Conservation (phyloP, 2,113 vertebrate species). For the Pavo muticus region DNA sequence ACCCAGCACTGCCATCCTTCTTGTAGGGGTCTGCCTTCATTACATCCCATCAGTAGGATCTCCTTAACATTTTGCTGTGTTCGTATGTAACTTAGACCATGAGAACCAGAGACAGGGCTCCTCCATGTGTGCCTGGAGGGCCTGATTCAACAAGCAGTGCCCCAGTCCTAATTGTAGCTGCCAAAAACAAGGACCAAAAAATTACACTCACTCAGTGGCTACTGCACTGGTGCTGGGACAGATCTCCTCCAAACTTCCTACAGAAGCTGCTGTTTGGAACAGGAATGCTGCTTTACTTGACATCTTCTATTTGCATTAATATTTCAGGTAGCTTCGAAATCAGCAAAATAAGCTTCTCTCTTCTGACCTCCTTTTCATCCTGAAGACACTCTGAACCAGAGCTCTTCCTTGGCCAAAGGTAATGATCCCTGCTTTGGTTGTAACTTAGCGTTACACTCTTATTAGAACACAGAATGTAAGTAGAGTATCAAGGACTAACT, state of each 20-base stretch:
- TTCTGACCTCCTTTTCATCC: not conserved
- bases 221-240: not conserved
- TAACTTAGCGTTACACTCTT: not conserved
- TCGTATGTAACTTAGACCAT: not conserved
- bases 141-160: accelerated
- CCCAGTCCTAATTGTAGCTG: not conserved
- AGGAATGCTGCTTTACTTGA: not conserved
- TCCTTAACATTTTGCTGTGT: not conserved
- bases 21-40: accelerated
- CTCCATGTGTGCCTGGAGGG: not conserved
- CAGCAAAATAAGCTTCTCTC: not conserved
- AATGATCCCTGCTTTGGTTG: not conserved
- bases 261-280: not conserved
- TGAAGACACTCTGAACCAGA: not conserved
- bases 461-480: not conserved
- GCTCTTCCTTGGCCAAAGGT: not conserved
- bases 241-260: not conserved
- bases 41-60: not conserved
- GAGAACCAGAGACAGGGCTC: not conserved
- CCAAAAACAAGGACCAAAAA: not conserved
- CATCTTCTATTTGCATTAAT: not conserved
- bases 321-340: not conserved
- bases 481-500: not conserved
- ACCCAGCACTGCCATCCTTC: not conserved
- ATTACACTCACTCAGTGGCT: not conserved